Base-by-base conservation (phyloP, 1,140 invertebrate genomes). In the Dendrolimus kikuchii region DNA sequence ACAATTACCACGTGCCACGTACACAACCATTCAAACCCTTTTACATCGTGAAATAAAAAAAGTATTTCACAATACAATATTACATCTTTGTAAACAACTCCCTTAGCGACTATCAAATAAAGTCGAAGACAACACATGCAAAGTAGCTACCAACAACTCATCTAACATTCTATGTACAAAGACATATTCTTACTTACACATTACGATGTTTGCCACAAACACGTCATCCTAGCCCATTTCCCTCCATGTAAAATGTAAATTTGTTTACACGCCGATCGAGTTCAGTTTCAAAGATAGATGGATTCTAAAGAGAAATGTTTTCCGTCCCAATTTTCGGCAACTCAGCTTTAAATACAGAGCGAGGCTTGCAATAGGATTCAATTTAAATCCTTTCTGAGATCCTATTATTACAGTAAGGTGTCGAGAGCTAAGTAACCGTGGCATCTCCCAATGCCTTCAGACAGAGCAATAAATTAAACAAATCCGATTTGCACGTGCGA, bases 401-500 rank as follows among this genome's bases (percentile, higher is more conserved):
- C 60, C 66, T 59, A 66, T 66, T 66, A 68, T 63, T 55, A 63
- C 56, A 55, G 57, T 49, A 51, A 66, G 60, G 66, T 66, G 66
- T 66, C 60, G 53, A 60, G 56, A 55, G 54, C 75, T 82, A 62
- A 62, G 60, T 62, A 62, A 62, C 52, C 60, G 55, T 62, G 53
- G 45, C 49, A 73, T 72, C 68, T 68, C 67, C 60, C 58, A 62
- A 62, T 74, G 68, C 66, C 63, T 74, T 55, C 51, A 74, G 71
- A 73, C 74, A 72, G 64, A 70, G 69, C 74, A 71, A 78, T 79
- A 82, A 82, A 82, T 82, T 82, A 82, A 70, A 81, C 77, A 81
- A 82, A 82, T 80, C 79, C 77, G 77, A 82, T 82, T 79, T 82
- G 69, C 76, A 78, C 76, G 74, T 78, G 73, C 72, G 66, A 65